phyloP scores from a whole-genome alignment of 1,140 invertebrate genomes.

The Gryon sp. region DNA sequence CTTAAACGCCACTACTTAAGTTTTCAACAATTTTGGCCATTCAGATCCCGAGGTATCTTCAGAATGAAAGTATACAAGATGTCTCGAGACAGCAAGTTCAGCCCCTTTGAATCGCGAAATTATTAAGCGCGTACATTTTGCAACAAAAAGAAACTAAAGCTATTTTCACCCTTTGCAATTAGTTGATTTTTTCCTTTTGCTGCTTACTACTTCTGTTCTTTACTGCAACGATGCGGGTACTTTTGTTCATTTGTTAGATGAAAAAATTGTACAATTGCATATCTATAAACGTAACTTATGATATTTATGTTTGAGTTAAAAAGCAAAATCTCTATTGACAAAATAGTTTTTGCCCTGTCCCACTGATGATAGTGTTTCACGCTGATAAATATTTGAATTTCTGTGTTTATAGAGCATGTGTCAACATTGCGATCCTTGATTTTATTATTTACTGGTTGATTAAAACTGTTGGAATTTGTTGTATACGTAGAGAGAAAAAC shows the following conservation, averaged over 20 bases:
- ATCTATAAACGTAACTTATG: conserved; percentile 30
- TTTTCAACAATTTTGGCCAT: conserved; percentile 64
- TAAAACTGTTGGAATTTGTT: neutral
- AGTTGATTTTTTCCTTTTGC: conserved; percentile 56
- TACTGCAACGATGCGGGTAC: conserved; percentile 54
- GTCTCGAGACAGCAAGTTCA: conserved; percentile 54
- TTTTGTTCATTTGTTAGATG: conserved; percentile 57
- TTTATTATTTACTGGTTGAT: no score
- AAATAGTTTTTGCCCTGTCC: no score
- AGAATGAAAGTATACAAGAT: conserved; percentile 52
- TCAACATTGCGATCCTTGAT: no score
- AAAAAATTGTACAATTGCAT: conserved; percentile 36
- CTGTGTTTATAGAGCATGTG: no score
- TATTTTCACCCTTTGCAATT: conserved; percentile 60
- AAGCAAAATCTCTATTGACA: conserved; percentile 19
- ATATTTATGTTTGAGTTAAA: conserved; percentile 40
- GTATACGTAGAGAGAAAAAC: conserved; percentile 3
- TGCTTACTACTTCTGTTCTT: conserved; percentile 56
- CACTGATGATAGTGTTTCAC: no score
- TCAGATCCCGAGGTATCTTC: conserved; percentile 52
- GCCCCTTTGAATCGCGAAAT: conserved; percentile 53
- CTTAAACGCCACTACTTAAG: conserved; percentile 61
- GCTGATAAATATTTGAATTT: no score
- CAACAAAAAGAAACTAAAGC: conserved; percentile 56
- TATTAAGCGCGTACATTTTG: conserved; percentile 62